Percentiles rank a stretch among this genome's conserved stretches.
Conservation (phyloP, 2,888 invertebrate species). For the Hydraecia micacea region DNA sequence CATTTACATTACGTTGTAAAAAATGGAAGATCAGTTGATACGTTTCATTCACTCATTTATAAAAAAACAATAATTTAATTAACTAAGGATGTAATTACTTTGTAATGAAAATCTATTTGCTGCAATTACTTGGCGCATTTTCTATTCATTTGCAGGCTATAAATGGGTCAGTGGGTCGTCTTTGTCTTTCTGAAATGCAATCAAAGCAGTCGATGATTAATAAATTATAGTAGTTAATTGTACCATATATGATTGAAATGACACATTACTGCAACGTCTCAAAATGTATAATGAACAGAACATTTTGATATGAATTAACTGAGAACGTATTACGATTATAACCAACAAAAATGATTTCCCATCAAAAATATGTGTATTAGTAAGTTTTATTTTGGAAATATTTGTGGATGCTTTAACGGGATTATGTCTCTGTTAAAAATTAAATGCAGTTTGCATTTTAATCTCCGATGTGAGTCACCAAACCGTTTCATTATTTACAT, state of each 20-base stretch:
- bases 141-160: background rate
- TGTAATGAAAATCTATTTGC: background rate
- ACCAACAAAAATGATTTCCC: background rate
- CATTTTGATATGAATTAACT: background rate
- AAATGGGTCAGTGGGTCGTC: no score
- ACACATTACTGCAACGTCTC: no score
- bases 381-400: background rate
- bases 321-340: background rate
- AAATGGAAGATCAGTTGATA: no score
- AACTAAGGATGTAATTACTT: background rate
- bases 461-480: background rate
- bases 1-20: no score
- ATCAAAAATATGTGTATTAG: background rate
- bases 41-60: no score
- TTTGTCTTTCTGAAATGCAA: background rate
- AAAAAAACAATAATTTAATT: no score
- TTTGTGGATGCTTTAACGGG: background rate
- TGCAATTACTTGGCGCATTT: background rate
- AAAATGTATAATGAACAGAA: background rate
- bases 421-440: background rate
- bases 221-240: background rate
- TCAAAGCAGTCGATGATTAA: background rate
- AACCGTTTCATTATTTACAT: constrained; percentile 8
- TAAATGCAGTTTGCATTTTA: background rate
- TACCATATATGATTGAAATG: background rate